A percentile compares a stretch with the other conserved stretches of the same genome.
These are phyloP conservation scores for Seladonia tumulorum DNA, from an alignment of 2,888 invertebrate genomes.

Conservation along the genomic window DNA sequence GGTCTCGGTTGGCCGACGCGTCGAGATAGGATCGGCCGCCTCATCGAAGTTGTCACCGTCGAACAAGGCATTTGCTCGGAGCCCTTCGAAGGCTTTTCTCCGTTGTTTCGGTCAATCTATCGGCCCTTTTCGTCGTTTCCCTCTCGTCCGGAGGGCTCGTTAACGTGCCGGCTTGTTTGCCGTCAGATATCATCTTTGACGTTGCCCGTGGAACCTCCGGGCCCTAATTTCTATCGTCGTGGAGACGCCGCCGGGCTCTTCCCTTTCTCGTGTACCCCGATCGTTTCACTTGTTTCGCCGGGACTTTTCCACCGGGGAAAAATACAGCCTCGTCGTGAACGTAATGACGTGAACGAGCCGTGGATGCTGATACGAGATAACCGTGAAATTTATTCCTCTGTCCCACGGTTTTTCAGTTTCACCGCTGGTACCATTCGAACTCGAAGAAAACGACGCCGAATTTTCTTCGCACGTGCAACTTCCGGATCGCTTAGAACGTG, in stretches of 20 bases:
- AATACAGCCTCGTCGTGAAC: slow-evolving; percentile 6
- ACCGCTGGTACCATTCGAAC: not conserved
- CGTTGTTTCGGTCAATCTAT: slow-evolving; percentile 53
- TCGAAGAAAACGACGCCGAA: not conserved
- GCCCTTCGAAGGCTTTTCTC: slow-evolving; percentile 50
- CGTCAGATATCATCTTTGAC: slow-evolving; percentile 76
- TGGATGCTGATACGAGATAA: not conserved
- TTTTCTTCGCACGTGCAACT: not conserved
- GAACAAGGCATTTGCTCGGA: slow-evolving; percentile 61
- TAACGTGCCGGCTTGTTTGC: slow-evolving; percentile 78
- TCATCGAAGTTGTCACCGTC: slow-evolving; percentile 66
- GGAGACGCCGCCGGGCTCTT: slow-evolving; percentile 5
- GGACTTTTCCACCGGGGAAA: slow-evolving; percentile 7
- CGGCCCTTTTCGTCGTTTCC: slow-evolving; percentile 60
- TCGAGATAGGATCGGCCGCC: slow-evolving; percentile 65
- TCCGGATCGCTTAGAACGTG: not conserved
- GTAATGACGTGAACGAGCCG: slow-evolving; percentile 5
- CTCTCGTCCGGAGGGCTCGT: slow-evolving; percentile 69
- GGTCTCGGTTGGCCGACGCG: slow-evolving; percentile 66
- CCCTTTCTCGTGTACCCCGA: not conserved
- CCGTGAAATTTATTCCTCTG: not conserved
- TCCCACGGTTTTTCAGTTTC: not conserved
- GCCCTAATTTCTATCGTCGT: slow-evolving; percentile 58
- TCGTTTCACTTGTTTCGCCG: slow-evolving; percentile 26
- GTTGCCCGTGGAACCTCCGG: slow-evolving; percentile 55